Evolutionary conservation across 2,113 vertebrate species (phyloP), one percentile per base, ranked within the genome.

Genomic region (Eira barbara): DNA sequence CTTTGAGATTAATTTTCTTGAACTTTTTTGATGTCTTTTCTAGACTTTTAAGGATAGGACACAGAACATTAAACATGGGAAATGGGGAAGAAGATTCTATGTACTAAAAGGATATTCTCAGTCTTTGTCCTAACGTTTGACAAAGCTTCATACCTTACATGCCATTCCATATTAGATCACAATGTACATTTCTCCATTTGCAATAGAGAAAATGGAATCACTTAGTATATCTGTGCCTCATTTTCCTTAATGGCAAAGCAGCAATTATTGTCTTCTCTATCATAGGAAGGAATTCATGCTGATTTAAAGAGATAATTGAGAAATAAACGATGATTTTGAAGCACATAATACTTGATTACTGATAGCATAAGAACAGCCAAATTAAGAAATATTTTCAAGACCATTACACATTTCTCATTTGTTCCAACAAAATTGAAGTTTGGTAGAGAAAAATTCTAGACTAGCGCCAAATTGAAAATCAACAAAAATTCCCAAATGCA

Each of bases 321-420:
- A 89, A 96, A 76, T 87, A 82, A 80, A 85, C 2, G 47, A 69
- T 93, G 55, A 95, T 90, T 95, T 92, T 42, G 57, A 96, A 92
- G 45, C 74, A 79, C 10, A 69, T 89, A 90, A 80, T 73, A 82
- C 42, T 87, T 93, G 74, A 95, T 83, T 96, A 95, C 92, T 31
- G 49, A 73, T 20, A 93, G 29, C 55, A 90, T 78, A 93, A 86
- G 45, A 87, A 73, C 1, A 39, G 39, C 2, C 17, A 96, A 86
- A 92, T 96, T 83, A 95, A 96, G 69, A 96, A 92, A 76, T 69
- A 84, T 82, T 94, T 96, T 95, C 94, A 97, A 92, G 47, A 90
- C 45, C 45, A 82, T 88, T 96, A 89, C 36, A 47, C 34, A 92
- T 69, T 97, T 95, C 74, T 96, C 34, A 81, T 95, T 83, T 84